phyloP scores from a whole-genome alignment of 2,797 vertebrate genomes.

The Mareca penelope region DNA sequence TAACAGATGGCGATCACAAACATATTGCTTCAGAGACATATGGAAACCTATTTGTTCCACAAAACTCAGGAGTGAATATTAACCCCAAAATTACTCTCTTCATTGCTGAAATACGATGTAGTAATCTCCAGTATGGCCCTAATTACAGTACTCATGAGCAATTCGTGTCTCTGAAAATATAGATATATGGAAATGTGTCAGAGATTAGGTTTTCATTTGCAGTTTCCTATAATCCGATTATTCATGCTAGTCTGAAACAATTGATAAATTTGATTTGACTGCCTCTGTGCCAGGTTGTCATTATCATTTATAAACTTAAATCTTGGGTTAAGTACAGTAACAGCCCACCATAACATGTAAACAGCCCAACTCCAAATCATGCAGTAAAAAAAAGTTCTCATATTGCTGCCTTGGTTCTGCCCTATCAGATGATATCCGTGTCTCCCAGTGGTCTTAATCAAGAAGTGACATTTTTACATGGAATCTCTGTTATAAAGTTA shows the following conservation, averaged over 20 bases:
- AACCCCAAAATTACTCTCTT: conserved; percentile 55
- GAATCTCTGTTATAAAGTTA: neutral
- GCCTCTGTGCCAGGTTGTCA: conserved; percentile 7
- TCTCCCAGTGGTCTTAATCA: neutral
- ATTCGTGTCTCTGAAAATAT: conserved; percentile 38
- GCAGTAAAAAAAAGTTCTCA: neutral
- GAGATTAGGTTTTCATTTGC: conserved; percentile 47
- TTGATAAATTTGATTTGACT: conserved; percentile 32
- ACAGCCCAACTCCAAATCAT: neutral
- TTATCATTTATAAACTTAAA: conserved; percentile 27
- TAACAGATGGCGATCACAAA: conserved; percentile 77
- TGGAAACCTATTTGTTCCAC: conserved; percentile 71
- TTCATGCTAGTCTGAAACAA: conserved; percentile 36
- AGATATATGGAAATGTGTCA: conserved; percentile 35
- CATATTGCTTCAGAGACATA: conserved; percentile 70
- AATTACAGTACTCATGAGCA: conserved; percentile 16
- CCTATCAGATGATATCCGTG: neutral
- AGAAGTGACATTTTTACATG: neutral
- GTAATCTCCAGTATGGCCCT: conserved; percentile 34
- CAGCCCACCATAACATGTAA: neutral
- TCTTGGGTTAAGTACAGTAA: conserved; percentile 31
- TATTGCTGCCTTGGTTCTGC: neutral
- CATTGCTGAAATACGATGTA: conserved; percentile 19
- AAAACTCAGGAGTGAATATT: conserved; percentile 71
- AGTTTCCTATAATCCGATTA: conserved; percentile 61